Conservation (phyloP, 2,797 vertebrate species). For the Ctenochaetus hawaiiensis region DNA sequence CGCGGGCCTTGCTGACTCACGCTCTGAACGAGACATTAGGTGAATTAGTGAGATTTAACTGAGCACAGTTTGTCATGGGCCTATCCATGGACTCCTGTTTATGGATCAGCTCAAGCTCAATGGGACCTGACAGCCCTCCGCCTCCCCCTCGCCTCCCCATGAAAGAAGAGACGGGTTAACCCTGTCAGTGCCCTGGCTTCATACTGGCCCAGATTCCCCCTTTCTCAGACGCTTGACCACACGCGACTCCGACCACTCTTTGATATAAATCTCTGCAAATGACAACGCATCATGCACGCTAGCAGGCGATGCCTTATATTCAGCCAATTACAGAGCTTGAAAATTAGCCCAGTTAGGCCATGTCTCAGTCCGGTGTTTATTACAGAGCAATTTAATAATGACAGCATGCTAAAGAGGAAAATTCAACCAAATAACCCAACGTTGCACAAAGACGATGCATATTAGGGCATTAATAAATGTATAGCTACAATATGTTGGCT, state of each 20-base stretch:
- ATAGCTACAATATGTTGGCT: background rate
- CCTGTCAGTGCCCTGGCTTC: slow-evolving; percentile 37
- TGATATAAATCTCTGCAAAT: slow-evolving; percentile 38
- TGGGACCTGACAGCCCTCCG: slow-evolving; percentile 28
- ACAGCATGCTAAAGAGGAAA: background rate
- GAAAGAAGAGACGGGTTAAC: slow-evolving; percentile 43
- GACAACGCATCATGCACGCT: slow-evolving; percentile 53
- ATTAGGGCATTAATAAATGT: background rate
- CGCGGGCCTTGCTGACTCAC: slow-evolving; percentile 79
- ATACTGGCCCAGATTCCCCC: slow-evolving; percentile 59
- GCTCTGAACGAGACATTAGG: slow-evolving; percentile 43
- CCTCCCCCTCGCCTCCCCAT: background rate
- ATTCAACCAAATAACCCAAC: background rate
- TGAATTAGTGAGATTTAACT: slow-evolving; percentile 60
- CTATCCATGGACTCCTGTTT: slow-evolving; percentile 47
- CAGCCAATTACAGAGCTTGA: slow-evolving; percentile 57
- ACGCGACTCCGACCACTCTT: slow-evolving; percentile 40
- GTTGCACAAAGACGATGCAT: background rate
- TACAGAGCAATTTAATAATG: slow-evolving; percentile 13
- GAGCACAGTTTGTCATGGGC: slow-evolving; percentile 43
- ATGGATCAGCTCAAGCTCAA: slow-evolving; percentile 31
- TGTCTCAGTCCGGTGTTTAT: slow-evolving; percentile 39
- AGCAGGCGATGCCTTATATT: slow-evolving; percentile 17
- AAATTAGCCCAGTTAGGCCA: slow-evolving; percentile 70
- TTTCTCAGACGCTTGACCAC: slow-evolving; percentile 51